Percentiles rank a stretch among this genome's conserved stretches.
These are phyloP conservation scores for Copidosoma floridanum DNA, from an alignment of 1,140 invertebrate genomes.

Conservation along the genomic window DNA sequence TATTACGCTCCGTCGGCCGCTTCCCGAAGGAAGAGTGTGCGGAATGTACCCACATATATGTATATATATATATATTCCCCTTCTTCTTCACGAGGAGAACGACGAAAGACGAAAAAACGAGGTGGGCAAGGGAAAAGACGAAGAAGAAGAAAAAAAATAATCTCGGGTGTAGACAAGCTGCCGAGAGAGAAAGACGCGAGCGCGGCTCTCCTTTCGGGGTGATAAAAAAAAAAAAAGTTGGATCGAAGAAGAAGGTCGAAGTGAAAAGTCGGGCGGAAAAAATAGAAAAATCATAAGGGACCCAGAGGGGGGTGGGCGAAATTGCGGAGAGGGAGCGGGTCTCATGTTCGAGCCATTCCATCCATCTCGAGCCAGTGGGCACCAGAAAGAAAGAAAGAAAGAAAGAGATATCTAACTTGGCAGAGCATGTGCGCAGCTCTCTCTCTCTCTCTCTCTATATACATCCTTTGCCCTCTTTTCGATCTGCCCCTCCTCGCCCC, in stretches of 20 bases:
- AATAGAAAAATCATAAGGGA: conserved; percentile 20
- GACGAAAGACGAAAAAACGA: background rate
- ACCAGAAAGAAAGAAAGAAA: no score
- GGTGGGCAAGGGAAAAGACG: no score
- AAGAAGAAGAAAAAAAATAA: background rate
- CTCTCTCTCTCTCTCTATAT: conserved; percentile 6
- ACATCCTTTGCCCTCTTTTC: conserved; percentile 7
- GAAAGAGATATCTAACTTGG: conserved; percentile 27
- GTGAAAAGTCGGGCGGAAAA: conserved; percentile 10
- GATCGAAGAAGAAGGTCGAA: background rate
- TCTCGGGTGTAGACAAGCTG: no score
- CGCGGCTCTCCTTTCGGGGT: background rate
- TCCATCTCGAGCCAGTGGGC: conserved; percentile 31
- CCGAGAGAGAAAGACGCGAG: background rate
- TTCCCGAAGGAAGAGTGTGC: conserved; percentile 6
- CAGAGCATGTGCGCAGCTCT: conserved; percentile 26
- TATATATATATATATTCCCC: conserved; percentile 3
- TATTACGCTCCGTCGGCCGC: conserved; percentile 37
- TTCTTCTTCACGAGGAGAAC: background rate
- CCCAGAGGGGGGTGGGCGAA: conserved; percentile 18
- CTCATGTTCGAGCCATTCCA: conserved; percentile 25
- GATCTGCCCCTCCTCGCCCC: background rate
- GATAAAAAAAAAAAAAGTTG: background rate
- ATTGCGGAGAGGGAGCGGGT: conserved; percentile 10
- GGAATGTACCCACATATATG: background rate